Conservation (phyloP, 1,140 invertebrate genomes). For the Apis mellifera region DNA sequence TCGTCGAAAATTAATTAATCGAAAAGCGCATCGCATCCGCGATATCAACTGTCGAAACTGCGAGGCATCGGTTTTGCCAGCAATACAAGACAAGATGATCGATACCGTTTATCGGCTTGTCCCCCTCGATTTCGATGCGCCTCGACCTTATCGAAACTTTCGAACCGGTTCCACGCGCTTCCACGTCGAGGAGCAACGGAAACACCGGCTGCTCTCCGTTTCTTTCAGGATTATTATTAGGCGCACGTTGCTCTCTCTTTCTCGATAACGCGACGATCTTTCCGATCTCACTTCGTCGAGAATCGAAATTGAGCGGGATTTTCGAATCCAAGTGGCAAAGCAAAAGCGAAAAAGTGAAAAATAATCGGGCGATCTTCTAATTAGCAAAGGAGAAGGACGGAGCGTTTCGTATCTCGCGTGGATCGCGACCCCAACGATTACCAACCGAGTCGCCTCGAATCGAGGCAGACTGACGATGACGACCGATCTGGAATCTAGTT, state of each 20-base stretch:
- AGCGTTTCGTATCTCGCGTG: constrained; percentile 32
- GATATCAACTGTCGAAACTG: constrained; percentile 33
- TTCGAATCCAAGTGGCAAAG: too few relatives aligned
- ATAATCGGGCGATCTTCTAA: not conserved
- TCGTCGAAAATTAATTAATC: constrained; percentile 52
- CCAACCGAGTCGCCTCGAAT: constrained; percentile 35
- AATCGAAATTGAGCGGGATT: not conserved
- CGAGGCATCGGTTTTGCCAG: constrained; percentile 42
- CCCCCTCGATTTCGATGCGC: constrained; percentile 11
- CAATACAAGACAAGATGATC: constrained; percentile 56
- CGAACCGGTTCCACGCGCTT: not conserved
- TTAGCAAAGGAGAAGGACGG: constrained; percentile 2
- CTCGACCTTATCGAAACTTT: constrained; percentile 59
- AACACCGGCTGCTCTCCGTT: constrained; percentile 17
- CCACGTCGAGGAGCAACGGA: constrained; percentile 39
- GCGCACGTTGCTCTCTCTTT: constrained; percentile 69
- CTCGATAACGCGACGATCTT: constrained; percentile 73
- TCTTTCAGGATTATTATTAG: constrained; percentile 72
- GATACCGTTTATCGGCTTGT: constrained; percentile 47
- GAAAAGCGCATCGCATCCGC: constrained; percentile 41
- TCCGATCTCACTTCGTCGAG: constrained; percentile 41
- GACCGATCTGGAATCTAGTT: constrained; percentile 62
- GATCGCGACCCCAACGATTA: constrained; percentile 54
- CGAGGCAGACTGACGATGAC: constrained; percentile 67
- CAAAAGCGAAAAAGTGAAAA: too few relatives aligned